These are phyloP conservation scores for Miichthys miiuy DNA, from an alignment of 2,797 vertebrate species.

Conservation along the genomic window DNA sequence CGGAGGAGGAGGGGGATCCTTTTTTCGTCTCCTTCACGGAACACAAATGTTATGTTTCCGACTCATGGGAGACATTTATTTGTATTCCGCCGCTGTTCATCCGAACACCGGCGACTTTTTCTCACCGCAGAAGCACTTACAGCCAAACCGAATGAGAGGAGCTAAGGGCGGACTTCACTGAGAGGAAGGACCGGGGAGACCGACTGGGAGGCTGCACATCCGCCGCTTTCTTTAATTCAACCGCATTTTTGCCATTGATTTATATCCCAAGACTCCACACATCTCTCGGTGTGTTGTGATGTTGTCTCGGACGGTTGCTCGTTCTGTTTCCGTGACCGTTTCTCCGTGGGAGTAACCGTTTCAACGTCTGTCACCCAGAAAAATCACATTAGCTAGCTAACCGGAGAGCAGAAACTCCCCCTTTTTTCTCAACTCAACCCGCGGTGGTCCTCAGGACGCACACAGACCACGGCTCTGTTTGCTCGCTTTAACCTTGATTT, in stretches of 20 bases:
- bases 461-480: conserved; percentile 6
- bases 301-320: background rate
- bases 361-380: conserved; percentile 31
- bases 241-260: conserved; percentile 45
- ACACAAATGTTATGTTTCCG: conserved; percentile 17
- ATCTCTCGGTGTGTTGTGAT: background rate
- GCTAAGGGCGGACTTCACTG: conserved; percentile 42
- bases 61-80: background rate
- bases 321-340: conserved; percentile 6
- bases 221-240: conserved; percentile 51
- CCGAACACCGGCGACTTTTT: conserved; percentile 10
- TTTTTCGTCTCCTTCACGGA: conserved; percentile 6
- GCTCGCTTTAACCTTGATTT: background rate
- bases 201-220: conserved; percentile 49
- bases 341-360: conserved; percentile 38
- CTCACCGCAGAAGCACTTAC: background rate
- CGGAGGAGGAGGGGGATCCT: conserved; percentile 33
- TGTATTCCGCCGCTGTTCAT: background rate
- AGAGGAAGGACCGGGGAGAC: conserved; percentile 27
- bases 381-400: conserved; percentile 37
- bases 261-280: background rate
- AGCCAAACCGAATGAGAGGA: conserved; percentile 29
- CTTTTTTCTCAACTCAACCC: conserved; percentile 10
- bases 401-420: conserved; percentile 34
- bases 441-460: conserved; percentile 21